Percentiles rank a stretch among this genome's conserved stretches.
Conservation (phyloP, 2,797 vertebrate genomes). For the Gambusia yucatana region DNA sequence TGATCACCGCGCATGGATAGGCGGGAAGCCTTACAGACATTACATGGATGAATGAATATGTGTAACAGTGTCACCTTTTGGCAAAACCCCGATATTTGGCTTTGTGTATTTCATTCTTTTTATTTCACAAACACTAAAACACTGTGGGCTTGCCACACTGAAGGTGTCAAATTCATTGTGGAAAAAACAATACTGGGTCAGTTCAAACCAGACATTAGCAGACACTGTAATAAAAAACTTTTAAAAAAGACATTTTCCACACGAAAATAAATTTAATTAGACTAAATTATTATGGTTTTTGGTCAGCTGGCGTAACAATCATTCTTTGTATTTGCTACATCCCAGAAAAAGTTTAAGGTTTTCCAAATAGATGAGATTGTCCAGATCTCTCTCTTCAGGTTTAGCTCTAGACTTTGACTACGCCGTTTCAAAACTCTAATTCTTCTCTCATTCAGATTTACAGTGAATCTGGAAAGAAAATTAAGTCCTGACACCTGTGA, state of each 20-base stretch:
- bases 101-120: background rate
- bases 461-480: too few relatives aligned
- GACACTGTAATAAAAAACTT: background rate
- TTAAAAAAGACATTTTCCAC: background rate
- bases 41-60: background rate
- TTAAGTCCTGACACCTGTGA: too few relatives aligned
- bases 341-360: background rate
- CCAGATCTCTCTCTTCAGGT: too few relatives aligned
- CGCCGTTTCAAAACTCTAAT: too few relatives aligned
- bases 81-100: background rate
- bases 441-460: too few relatives aligned
- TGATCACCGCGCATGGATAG: background rate
- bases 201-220: background rate
- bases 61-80: background rate
- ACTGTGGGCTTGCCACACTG: background rate
- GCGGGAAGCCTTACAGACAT: background rate
- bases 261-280: background rate
- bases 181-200: background rate
- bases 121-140: background rate
- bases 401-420: too few relatives aligned
- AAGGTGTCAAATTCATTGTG: background rate
- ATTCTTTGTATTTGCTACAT: background rate
- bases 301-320: background rate
- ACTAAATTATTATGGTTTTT: background rate
- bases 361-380: too few relatives aligned